A percentile compares a stretch with the other conserved stretches of the same genome.
Conservation (phyloP, 2,797 vertebrate species). For the Dendrocincla fuliginosa region DNA sequence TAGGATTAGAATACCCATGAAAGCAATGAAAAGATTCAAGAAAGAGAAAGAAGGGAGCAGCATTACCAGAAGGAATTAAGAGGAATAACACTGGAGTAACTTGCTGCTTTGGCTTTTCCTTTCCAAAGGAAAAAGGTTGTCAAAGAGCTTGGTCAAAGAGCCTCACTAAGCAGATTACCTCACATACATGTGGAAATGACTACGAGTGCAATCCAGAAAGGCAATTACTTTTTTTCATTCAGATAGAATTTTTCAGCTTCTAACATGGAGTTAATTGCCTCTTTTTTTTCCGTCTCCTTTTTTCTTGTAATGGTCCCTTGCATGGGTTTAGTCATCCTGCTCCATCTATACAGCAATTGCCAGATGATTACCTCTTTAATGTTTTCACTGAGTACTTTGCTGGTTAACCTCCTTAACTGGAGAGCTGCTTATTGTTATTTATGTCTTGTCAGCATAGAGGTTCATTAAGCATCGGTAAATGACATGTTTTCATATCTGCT, state of each 20-base stretch:
- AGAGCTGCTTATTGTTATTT: slow-evolving; percentile 64
- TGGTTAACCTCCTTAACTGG: slow-evolving; percentile 54
- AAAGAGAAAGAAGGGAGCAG: neutral
- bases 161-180: neutral
- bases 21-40: neutral
- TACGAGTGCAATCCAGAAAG: neutral
- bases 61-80: neutral
- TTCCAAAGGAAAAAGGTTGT: neutral
- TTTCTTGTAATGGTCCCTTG: neutral
- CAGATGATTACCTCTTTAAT: slow-evolving; percentile 52
- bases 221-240: slow-evolving; percentile 1
- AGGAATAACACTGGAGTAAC: neutral
- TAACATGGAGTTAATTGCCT: slow-evolving; percentile 2
- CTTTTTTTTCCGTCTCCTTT: fast-evolving
- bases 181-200: neutral
- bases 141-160: neutral
- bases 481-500: slow-evolving; percentile 50
- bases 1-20: neutral
- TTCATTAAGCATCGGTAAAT: slow-evolving; percentile 56
- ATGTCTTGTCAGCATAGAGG: slow-evolving; percentile 39
- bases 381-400: slow-evolving; percentile 13
- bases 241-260: slow-evolving; percentile 10
- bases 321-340: slow-evolving; percentile 1
- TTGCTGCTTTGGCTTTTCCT: neutral
- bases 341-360: slow-evolving; percentile 20